Conservation (phyloP, 2,797 vertebrate species). For the Galago senegalensis region DNA sequence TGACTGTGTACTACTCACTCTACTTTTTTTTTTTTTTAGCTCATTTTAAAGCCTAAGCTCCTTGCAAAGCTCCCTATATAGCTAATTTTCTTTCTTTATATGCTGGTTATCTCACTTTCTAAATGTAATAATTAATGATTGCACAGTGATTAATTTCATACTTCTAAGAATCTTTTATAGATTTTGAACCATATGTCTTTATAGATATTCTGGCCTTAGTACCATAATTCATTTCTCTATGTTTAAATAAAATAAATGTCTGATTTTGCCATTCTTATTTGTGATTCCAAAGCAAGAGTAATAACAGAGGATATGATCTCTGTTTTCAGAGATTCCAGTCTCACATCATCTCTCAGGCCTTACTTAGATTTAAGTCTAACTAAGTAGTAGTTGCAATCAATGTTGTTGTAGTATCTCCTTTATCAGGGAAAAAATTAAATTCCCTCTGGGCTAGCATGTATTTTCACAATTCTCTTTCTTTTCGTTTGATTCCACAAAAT, state of each 20-base stretch:
- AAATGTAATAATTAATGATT: not conserved
- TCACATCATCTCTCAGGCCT: not conserved
- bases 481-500: conserved; percentile 8
- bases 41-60: not conserved
- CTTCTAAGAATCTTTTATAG: conserved; percentile 6
- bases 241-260: conserved; percentile 35
- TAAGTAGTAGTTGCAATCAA: not conserved
- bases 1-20: not conserved
- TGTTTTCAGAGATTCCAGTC: not conserved
- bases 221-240: not conserved
- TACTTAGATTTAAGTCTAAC: not conserved
- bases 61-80: not conserved
- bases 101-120: not conserved
- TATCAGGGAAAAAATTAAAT: not conserved
- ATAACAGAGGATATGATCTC: not conserved
- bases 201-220: not conserved
- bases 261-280: not conserved
- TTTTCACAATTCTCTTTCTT: conserved; percentile 56
- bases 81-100: not conserved
- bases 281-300: not conserved
- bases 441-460: not conserved
- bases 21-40: not conserved
- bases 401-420: not conserved
- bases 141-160: not conserved
- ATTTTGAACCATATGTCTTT: conserved; percentile 8